Base-by-base conservation (phyloP, 2,797 vertebrate genomes). In the Sebastes miniatus region DNA sequence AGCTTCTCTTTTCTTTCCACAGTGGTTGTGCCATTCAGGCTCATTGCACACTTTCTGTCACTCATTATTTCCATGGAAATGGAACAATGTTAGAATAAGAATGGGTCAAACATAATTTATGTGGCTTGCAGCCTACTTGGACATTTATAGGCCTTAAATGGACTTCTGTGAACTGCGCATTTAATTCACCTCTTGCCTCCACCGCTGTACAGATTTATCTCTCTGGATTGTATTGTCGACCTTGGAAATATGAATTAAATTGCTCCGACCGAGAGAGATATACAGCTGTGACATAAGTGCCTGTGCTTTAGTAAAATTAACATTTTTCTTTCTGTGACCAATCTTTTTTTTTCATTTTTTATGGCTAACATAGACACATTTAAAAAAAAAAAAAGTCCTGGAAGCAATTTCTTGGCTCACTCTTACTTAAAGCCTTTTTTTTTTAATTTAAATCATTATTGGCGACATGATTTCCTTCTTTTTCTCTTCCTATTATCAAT, bases 101-200 rank as follows among this genome's bases (percentile, higher is more conserved):
- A 85, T 56, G 66, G 84, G 71, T 87, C 77, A 82, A 72, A 79
- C 52, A 65, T 89, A 85, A 87, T 88, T 86, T 76, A 83, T 78
- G 73, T 77, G 72, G 61, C 69, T 27, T 73, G 68, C 70, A 73
- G 58, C 72, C 67, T 69, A 57, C 75, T 82, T 71, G 86, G 82
- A 90, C 81, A 69, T 88, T 89, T 88, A 87, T 80, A 79, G 76
- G 68, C 61, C 64, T 83, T 80, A 80, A 64, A 87, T 84, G 69
- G 82, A 90, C 89, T 84, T 77, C 58, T 72, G 80, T 82, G 85
- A 79, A 86, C 57, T 70, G 73, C 84, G 56, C 73, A 70, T 87
- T 87, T 86, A 66, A 82, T 85, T 88, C 73, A 71, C 73, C 74
- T 83, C 73, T 85, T 47, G 32, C 79, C 69, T 83, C 70, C 70